These are phyloP conservation scores for Macrostomum cliftonense DNA, from an alignment of 2,888 invertebrate species.

Conservation along the genomic window DNA sequence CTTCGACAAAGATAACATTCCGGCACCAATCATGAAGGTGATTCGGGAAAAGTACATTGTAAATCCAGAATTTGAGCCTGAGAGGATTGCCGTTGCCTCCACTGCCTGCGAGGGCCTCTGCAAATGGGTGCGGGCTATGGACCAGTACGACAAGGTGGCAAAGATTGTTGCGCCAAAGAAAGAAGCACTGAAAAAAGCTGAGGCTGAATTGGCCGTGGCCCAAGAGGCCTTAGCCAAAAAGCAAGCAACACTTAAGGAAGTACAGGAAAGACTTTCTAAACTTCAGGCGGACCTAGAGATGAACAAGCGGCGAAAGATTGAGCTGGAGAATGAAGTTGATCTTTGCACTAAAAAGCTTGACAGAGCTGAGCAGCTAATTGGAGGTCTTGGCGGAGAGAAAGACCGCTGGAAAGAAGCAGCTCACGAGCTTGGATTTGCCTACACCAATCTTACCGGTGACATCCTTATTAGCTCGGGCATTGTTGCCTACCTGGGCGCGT, in stretches of 20 bases:
- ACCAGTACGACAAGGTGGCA: constrained; percentile 37
- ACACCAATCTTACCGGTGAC: constrained; percentile 45
- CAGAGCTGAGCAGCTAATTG: constrained; percentile 38
- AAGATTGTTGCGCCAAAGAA: constrained; percentile 40
- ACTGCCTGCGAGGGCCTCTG: constrained; percentile 62
- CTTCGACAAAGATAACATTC: constrained; percentile 38
- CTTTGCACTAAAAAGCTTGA: constrained; percentile 37
- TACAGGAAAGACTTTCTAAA: constrained; percentile 37
- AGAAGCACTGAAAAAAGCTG: constrained; percentile 33
- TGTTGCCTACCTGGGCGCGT: constrained; percentile 36
- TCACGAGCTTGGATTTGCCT: constrained; percentile 22
- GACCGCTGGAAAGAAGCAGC: constrained; percentile 35
- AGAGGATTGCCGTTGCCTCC: constrained; percentile 66
- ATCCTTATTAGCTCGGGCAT: constrained; percentile 44
- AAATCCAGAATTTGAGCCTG: constrained; percentile 73
- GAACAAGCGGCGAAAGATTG: constrained; percentile 36
- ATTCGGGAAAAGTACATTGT: constrained; percentile 39
- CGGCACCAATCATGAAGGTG: constrained; percentile 26
- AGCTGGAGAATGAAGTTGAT: constrained; percentile 34
- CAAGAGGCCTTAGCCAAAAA: constrained; percentile 36
- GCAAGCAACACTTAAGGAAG: constrained; percentile 33
- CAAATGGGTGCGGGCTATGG: constrained; percentile 37
- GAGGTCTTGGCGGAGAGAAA: constrained; percentile 38
- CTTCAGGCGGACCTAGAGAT: constrained; percentile 33
- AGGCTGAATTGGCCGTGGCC: constrained; percentile 31